phyloP scores from a whole-genome alignment of 1,140 invertebrate genomes.

The Gyrodactylus bullatarudis region DNA sequence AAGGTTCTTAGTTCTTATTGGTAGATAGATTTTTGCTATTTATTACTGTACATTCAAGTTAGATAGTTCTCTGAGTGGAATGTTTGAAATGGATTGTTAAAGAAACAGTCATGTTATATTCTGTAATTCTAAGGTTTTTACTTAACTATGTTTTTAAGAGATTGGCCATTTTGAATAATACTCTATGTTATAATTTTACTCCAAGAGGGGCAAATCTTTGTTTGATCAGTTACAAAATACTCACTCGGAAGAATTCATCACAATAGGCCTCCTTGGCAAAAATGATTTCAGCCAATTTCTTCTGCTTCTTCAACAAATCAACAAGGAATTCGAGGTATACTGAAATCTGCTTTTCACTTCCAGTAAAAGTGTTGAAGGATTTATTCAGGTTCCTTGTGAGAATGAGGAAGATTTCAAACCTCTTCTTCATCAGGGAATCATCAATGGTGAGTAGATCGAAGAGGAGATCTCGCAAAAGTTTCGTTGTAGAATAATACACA shows the following conservation, averaged over 20 bases:
- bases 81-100: too few relatives aligned
- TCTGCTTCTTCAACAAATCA: neutral
- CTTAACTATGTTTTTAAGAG: too few relatives aligned
- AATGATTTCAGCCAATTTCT: neutral
- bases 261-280: neutral
- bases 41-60: too few relatives aligned
- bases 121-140: too few relatives aligned
- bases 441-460: neutral
- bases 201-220: too few relatives aligned
- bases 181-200: too few relatives aligned
- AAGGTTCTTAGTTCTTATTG: too few relatives aligned
- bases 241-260: neutral
- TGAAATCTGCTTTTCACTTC: neutral
- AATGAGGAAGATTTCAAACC: neutral
- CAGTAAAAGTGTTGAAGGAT: neutral
- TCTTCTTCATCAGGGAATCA: neutral
- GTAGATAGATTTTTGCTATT: too few relatives aligned
- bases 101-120: too few relatives aligned
- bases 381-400: neutral
- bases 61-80: too few relatives aligned
- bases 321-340: neutral
- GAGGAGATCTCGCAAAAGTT: neutral
- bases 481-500: neutral
- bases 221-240: too few relatives aligned
- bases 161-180: too few relatives aligned